phyloP scores from a whole-genome alignment of 2,888 invertebrate genomes.

The Pemphredon lugubris region DNA sequence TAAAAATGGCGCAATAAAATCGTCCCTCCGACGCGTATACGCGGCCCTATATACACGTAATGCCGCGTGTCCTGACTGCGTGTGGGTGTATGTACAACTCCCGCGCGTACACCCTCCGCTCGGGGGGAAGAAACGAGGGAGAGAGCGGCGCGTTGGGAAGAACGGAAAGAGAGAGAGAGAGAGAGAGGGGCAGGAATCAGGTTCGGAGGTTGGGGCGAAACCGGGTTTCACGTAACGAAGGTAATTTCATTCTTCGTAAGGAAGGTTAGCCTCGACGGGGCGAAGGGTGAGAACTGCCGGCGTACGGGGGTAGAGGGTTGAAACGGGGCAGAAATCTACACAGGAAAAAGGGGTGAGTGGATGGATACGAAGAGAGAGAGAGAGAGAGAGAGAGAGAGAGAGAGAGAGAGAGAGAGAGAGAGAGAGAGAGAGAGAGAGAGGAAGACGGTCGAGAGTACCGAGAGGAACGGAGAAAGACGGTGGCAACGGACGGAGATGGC shows the following conservation, averaged over 20 bases:
- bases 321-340: conserved; percentile 69
- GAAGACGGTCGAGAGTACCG: conserved; percentile 13
- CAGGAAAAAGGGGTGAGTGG: conserved; percentile 62
- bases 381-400: conserved; percentile 23
- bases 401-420: conserved; percentile 49
- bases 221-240: conserved; percentile 80
- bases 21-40: conserved; percentile 48
- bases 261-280: conserved; percentile 65
- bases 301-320: conserved; percentile 54
- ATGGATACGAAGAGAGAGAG: conserved; percentile 62
- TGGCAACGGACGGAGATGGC: conserved; percentile 6
- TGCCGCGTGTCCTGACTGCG: conserved; percentile 34
- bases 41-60: conserved; percentile 40
- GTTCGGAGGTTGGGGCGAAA: conserved; percentile 68
- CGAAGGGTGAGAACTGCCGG: conserved; percentile 55
- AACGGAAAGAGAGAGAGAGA: conserved; percentile 46
- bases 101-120: not conserved
- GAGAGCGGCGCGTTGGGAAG: conserved; percentile 15
- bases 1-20: conserved; percentile 69
- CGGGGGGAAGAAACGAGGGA: conserved; percentile 8
- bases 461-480: conserved; percentile 36
- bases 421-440: conserved; percentile 38
- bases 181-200: conserved; percentile 48
- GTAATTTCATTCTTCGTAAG: conserved; percentile 80
- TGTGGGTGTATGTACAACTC: conserved; percentile 29